Base-by-base conservation (phyloP, 2,888 invertebrate species). In the Serripes groenlandicus region DNA sequence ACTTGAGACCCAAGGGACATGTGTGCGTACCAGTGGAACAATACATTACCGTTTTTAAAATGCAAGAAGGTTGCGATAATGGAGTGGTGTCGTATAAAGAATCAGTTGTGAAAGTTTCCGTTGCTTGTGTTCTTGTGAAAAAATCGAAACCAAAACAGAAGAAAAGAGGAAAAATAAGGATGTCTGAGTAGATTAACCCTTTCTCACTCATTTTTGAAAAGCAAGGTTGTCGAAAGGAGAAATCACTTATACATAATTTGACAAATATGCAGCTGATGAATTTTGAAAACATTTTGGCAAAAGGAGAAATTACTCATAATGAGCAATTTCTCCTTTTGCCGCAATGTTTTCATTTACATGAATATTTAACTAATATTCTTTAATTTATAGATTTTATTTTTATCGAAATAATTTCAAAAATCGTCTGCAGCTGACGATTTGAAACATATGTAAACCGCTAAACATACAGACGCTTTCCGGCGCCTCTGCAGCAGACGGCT, bases 71-170 rank as follows among this genome's bases (percentile, higher is more conserved):
- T n/a, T 23, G 26, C 11, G 68, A n/a, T 0, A 30, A 26, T 52
- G 69, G 69, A 3, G 30, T 28, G 0, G 4, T 15, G 35, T 1
- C 2, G 21, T 69, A 52, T 32, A 28, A 69, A n/a, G 9, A 28
- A 69, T 21, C 49, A 18, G 21, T 21, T 7, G 52, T 52, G 52
- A 52, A 52, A 32, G 18, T 69, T 11, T 11, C 69, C 5, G 52
- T 69, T 5, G 69, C 49, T 1, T 69, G 69, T 69, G 32, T 69
- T 15, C 49, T 52, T 21, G 69, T 69, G 32, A 69, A 49, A n/a
- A 30, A 52, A 49, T 52, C 69, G 52, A 68, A 42, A 68, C 9
- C 28, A n/a, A n/a, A n/a, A n/a, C 37, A 26, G 21, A 49, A 18
- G 49, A 49, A 52, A 49, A 69, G 42, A 52, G 32, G n/a, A 23